Percentiles rank a stretch among this genome's conserved stretches.
These are phyloP conservation scores for Schizopygopsis pylzovi DNA, from an alignment of 2,797 vertebrate species.

Conservation along the genomic window DNA sequence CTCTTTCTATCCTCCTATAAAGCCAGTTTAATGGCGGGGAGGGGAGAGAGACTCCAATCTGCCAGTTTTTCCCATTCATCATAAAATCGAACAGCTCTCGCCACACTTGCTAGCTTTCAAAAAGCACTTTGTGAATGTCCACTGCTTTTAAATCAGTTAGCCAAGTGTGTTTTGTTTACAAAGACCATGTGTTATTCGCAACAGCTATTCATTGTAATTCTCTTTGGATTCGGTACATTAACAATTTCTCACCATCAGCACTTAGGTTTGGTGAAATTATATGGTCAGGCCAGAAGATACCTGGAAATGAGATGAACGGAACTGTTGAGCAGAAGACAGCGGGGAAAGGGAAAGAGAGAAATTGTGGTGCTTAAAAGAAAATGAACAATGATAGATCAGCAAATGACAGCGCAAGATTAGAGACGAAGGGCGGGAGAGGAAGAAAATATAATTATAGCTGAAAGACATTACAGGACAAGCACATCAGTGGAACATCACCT, in stretches of 20 bases:
- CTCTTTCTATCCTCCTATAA: constrained; percentile 19
- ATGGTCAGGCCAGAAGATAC: constrained; percentile 11
- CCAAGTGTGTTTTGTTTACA: constrained; percentile 13
- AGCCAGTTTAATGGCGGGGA: constrained; percentile 6
- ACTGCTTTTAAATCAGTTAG: constrained; percentile 18
- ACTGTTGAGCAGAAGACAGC: not conserved
- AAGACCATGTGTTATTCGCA: constrained; percentile 2
- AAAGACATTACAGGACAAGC: constrained; percentile 7
- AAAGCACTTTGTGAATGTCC: constrained; percentile 6
- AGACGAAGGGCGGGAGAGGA: not conserved
- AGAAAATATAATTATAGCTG: not conserved
- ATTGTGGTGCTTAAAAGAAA: constrained; percentile 10
- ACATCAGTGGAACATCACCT: not conserved
- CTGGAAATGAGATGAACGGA: constrained; percentile 20
- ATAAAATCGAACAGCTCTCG: constrained; percentile 14
- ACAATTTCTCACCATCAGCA: constrained; percentile 18
- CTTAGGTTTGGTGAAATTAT: not conserved
- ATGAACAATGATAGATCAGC: constrained; percentile 6
- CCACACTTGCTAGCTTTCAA: constrained; percentile 5
- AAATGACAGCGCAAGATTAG: not conserved
- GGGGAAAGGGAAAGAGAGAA: not conserved
- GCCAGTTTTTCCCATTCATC: not conserved
- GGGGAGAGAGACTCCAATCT: not conserved
- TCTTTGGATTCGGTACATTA: constrained; percentile 27
- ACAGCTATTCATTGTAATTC: constrained; percentile 27